Evolutionary conservation across 2,888 invertebrate species (phyloP).

Genomic region (Sphaerophoria rueppellii): DNA sequence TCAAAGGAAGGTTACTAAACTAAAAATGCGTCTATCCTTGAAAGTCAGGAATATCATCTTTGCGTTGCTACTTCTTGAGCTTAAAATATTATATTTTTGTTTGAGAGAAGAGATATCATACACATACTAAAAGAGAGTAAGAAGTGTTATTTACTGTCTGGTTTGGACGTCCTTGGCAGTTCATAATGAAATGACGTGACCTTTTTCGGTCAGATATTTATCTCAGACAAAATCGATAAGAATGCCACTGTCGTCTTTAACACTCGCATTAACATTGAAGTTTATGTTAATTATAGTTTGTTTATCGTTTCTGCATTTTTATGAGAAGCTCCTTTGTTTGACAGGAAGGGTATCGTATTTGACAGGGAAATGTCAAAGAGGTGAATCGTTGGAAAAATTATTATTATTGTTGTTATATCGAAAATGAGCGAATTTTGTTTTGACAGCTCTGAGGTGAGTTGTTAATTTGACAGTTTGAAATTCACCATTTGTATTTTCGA

Average conservation of each 20-base stretch:
- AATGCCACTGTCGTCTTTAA: constrained; percentile 1
- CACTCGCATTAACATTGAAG: neutral
- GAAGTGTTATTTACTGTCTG: constrained; percentile 16
- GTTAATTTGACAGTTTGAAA: no score
- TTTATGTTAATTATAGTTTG: neutral
- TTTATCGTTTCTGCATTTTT: neutral
- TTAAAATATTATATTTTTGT: constrained; percentile 46
- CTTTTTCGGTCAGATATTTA: constrained; percentile 28
- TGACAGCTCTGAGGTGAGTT: no score
- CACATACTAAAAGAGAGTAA: neutral
- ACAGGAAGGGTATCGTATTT: neutral
- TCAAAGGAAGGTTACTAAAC: constrained; percentile 65
- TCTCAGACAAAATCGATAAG: constrained; percentile 5
- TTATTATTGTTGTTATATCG: no score
- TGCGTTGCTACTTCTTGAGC: constrained; percentile 21
- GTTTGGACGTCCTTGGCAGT: constrained; percentile 9
- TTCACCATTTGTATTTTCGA: no score
- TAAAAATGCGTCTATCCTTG: constrained; percentile 67
- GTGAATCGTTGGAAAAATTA: no score
- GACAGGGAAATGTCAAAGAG: neutral
- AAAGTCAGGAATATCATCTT: neutral
- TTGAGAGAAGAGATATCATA: constrained; percentile 1
- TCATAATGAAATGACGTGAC: constrained; percentile 42
- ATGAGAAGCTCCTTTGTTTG: neutral
- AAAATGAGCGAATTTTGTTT: no score